Evolutionary conservation across 1,140 invertebrate genomes (phyloP).

Genomic region (Ceratina japonica): DNA sequence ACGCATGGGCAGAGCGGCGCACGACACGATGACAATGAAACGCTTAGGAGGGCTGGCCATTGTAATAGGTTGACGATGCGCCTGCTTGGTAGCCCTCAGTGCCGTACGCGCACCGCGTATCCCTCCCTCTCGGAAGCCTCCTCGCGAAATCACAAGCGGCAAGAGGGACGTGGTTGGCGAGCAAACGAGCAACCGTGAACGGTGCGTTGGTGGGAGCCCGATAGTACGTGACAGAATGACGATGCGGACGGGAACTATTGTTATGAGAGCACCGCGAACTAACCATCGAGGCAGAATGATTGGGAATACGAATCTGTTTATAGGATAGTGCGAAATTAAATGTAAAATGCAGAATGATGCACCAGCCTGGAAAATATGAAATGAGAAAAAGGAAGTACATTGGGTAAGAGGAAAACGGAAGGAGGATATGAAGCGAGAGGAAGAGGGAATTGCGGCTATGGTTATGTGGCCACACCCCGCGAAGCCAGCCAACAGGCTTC

Average conservation of each 20-base stretch:
- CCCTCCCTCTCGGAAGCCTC: constrained; percentile 49
- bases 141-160: constrained; percentile 38
- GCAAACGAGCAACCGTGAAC: neutral
- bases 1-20: constrained; percentile 75
- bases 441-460: constrained; percentile 59
- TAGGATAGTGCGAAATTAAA: neutral
- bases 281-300: too few relatives aligned
- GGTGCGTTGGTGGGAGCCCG: constrained; percentile 15
- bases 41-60: constrained; percentile 76
- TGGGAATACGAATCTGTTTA: neutral
- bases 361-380: constrained; percentile 2
- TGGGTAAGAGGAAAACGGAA: constrained; percentile 1
- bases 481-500: constrained; percentile 67
- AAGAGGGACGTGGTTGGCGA: constrained; percentile 24
- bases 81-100: constrained; percentile 72
- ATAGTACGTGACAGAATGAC: constrained; percentile 27
- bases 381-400: constrained; percentile 1
- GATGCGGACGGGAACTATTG: constrained; percentile 51
- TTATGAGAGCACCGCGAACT: constrained; percentile 46
- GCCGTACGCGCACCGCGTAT: constrained; percentile 51
- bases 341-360: neutral
- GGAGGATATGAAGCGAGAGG: constrained; percentile 23
- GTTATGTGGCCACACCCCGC: constrained; percentile 69
- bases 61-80: constrained; percentile 78
- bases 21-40: constrained; percentile 74